Percentiles rank a stretch among this genome's conserved stretches.
These are phyloP conservation scores for Pachydiplax longipennis DNA, from an alignment of 2,888 invertebrate species.

Conservation along the genomic window DNA sequence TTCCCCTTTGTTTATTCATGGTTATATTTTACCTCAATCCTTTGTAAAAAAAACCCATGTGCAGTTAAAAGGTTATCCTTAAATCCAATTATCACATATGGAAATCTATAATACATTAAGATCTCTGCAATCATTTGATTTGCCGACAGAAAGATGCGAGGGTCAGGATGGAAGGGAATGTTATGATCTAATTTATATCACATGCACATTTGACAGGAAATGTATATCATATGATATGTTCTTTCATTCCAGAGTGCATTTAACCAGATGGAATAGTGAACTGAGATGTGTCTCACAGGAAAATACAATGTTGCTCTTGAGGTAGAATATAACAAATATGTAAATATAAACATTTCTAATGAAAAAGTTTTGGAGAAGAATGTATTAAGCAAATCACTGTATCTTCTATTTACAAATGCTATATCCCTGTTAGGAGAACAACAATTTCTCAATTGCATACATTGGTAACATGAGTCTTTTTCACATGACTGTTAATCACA, in stretches of 20 bases:
- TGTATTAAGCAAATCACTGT: neutral
- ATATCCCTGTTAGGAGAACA: neutral
- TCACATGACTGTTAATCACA: neutral
- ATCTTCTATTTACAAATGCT: neutral
- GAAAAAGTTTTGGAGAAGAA: constrained; percentile 3
- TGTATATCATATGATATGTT: neutral
- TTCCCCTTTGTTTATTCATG: neutral
- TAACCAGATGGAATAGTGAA: constrained; percentile 1
- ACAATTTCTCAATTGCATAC: neutral
- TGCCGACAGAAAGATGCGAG: neutral
- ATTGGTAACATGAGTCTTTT: neutral
- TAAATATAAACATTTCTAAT: neutral
- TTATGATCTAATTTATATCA: neutral
- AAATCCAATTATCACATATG: constrained; percentile 35
- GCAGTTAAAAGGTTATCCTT: neutral
- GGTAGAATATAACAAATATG: constrained; percentile 16
- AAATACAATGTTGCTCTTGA: neutral
- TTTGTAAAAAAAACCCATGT: constrained; percentile 11
- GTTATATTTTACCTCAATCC: constrained; percentile 31
- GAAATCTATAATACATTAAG: neutral
- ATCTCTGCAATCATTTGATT: neutral
- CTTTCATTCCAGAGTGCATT: neutral
- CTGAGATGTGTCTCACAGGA: neutral
- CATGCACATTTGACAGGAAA: neutral
- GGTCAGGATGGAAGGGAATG: constrained; percentile 16